Evolutionary conservation across 2,113 vertebrate species (phyloP).

Genomic region (Nicator chloris): DNA sequence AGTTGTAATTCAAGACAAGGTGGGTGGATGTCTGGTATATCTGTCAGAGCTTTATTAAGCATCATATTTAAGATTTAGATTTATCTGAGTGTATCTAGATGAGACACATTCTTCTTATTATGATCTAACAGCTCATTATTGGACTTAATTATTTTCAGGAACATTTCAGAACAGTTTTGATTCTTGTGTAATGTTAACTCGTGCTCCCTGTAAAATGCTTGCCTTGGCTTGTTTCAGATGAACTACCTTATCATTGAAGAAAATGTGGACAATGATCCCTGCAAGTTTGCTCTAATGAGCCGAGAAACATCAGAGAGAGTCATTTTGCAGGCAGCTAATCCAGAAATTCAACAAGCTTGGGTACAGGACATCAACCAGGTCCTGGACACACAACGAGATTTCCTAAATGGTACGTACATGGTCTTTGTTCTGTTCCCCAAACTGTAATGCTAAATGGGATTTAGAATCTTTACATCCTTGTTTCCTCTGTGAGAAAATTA

Average conservation of each 20-base stretch:
- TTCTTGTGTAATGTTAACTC: background rate
- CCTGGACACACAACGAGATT: conserved; percentile 92
- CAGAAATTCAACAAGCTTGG: conserved; percentile 95
- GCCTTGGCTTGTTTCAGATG: conserved; percentile 75
- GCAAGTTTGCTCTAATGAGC: conserved; percentile 90
- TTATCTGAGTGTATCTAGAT: background rate
- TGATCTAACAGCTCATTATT: background rate
- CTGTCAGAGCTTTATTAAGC: conserved; percentile 30
- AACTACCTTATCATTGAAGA: conserved; percentile 90
- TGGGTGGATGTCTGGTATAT: background rate
- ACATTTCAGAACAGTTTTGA: background rate
- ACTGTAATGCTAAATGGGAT: background rate
- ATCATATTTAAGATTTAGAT: background rate
- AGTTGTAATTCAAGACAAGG: background rate
- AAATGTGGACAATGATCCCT: conserved; percentile 89
- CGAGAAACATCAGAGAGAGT: conserved; percentile 89
- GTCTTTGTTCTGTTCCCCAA: background rate
- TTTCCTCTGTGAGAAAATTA: background rate
- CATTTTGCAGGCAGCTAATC: conserved; percentile 92
- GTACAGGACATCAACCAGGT: conserved; percentile 89
- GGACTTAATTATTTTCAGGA: background rate
- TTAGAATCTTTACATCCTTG: background rate
- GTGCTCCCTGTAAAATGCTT: background rate
- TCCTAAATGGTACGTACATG: conserved; percentile 83
- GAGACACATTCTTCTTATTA: background rate